A percentile compares a stretch with the other conserved stretches of the same genome.
These are phyloP conservation scores for Bovichtus diacanthus DNA, from an alignment of 2,797 vertebrate species.

Conservation along the genomic window DNA sequence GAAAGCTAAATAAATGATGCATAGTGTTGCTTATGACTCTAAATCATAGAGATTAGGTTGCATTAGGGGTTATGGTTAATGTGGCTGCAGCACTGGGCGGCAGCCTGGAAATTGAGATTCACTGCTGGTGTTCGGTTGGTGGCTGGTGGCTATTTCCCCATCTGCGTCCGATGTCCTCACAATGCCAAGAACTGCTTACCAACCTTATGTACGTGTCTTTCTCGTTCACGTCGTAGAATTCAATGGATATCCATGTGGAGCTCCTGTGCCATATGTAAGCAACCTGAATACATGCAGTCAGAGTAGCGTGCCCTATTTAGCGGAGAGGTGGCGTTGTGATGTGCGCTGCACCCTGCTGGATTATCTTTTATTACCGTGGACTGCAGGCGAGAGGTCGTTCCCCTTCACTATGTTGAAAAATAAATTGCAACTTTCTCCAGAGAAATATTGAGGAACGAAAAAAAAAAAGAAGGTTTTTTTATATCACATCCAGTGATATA, in stretches of 20 bases:
- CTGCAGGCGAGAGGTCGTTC: background rate
- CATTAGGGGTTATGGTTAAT: background rate
- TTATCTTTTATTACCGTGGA: no score
- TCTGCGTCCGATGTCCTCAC: background rate
- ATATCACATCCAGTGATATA: background rate
- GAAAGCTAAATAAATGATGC: background rate
- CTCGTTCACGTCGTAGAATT: background rate
- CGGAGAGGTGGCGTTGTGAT: no score
- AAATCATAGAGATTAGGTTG: background rate
- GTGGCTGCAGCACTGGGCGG: background rate
- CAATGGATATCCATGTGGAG: background rate
- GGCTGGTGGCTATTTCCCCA: no score
- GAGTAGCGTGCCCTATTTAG: no score
- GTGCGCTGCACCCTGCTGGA: no score
- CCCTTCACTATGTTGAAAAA: background rate
- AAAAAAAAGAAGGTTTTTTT: no score
- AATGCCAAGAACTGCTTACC: background rate
- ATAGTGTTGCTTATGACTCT: background rate
- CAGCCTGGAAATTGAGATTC: background rate
- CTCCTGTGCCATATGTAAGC: background rate
- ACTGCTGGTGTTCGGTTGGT: no score
- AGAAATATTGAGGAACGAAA: background rate
- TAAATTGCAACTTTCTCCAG: background rate
- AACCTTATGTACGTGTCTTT: background rate
- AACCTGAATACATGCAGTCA: background rate